Conservation (phyloP, 2,113 vertebrate species). For the Sphyrna mokarran region DNA sequence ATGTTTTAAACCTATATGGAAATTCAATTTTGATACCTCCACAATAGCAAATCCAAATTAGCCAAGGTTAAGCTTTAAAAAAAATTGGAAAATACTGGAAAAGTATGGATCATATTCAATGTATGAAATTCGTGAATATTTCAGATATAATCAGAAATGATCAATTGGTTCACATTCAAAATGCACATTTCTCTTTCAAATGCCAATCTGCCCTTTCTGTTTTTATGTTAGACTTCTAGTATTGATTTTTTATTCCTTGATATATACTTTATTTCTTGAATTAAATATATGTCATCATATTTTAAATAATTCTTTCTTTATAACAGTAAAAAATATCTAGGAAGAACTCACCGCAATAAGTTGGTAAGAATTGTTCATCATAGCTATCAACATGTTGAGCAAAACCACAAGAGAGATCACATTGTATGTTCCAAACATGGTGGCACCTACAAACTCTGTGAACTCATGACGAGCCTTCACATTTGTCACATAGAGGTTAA, state of each 20-base stretch:
- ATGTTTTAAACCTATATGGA: background rate
- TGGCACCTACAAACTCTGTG: constrained; percentile 90
- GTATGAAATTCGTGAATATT: background rate
- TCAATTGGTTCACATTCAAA: background rate
- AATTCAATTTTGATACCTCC: background rate
- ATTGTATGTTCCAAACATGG: constrained; percentile 96
- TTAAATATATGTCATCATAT: background rate
- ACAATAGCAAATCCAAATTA: background rate
- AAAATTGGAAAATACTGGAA: background rate
- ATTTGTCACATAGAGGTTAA: constrained; percentile 87
- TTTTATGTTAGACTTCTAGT: background rate
- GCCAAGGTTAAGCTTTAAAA: background rate
- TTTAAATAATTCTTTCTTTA: background rate
- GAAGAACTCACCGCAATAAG: constrained; percentile 85
- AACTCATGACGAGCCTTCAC: constrained; percentile 79
- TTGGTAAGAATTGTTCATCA: constrained; percentile 99
- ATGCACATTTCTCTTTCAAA: background rate
- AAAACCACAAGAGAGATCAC: constrained; percentile 94
- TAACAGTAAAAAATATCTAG: background rate
- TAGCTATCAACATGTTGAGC: constrained; percentile 98
- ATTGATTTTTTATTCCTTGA: background rate
- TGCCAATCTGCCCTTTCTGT: background rate
- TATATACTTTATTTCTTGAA: background rate
- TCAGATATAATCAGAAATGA: background rate
- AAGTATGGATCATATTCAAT: background rate